These are phyloP conservation scores for Scomber scombrus DNA, from an alignment of 2,113 vertebrate species.

Conservation along the genomic window DNA sequence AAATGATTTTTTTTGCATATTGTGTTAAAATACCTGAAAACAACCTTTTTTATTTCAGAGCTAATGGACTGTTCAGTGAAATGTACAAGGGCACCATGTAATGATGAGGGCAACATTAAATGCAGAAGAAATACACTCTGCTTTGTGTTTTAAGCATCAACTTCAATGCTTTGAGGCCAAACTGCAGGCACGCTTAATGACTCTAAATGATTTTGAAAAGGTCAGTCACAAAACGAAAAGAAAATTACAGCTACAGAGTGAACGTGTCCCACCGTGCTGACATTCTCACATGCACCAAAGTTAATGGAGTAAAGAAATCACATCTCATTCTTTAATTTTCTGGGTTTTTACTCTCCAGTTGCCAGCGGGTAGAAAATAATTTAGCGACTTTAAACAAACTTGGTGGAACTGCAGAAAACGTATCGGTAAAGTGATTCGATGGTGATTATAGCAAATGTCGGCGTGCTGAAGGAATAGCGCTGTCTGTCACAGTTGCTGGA, in stretches of 20 bases:
- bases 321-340: constrained; percentile 48
- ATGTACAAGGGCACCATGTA: not conserved
- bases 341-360: constrained; percentile 28
- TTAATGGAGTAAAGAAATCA: constrained; percentile 51
- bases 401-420: constrained; percentile 28
- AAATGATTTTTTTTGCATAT: not conserved
- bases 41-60: not conserved
- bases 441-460: constrained; percentile 39
- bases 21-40: not conserved
- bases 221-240: constrained; percentile 14
- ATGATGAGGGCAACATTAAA: not conserved
- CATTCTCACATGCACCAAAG: constrained; percentile 24
- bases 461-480: not conserved
- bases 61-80: not conserved
- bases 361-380: constrained; percentile 26
- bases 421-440: constrained; percentile 35
- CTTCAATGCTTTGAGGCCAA: constrained; percentile 5
- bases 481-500: not conserved
- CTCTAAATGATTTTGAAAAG: constrained; percentile 39
- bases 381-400: constrained; percentile 33
- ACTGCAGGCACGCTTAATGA: not conserved
- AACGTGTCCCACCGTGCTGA: not conserved
- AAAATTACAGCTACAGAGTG: constrained; percentile 13
- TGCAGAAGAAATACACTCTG: not conserved
- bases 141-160: not conserved